Conservation (phyloP, 2,888 invertebrate species). For the Tridacna gigas region DNA sequence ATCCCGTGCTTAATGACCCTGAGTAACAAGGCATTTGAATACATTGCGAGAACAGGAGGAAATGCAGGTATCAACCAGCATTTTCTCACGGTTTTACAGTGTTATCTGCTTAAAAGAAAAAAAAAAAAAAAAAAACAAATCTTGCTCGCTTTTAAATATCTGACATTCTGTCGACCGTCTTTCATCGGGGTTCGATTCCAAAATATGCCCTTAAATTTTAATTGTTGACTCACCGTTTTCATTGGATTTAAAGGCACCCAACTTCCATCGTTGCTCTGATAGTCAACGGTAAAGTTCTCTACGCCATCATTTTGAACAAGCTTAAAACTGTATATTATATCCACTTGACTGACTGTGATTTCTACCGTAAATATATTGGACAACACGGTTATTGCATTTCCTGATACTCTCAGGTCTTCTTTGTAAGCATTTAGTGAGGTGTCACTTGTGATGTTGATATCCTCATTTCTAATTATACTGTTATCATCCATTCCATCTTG, state of each 20-base stretch:
- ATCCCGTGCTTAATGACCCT: not conserved
- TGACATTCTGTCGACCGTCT: too few relatives aligned
- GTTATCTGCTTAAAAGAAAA: too few relatives aligned
- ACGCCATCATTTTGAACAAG: not conserved
- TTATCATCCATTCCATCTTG: slow-evolving; percentile 25
- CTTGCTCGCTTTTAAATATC: too few relatives aligned
- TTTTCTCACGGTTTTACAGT: too few relatives aligned
- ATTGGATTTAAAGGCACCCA: too few relatives aligned
- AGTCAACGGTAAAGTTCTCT: not conserved
- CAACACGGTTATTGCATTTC: not conserved
- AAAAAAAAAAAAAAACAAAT: too few relatives aligned
- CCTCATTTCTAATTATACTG: not conserved
- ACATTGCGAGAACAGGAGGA: too few relatives aligned
- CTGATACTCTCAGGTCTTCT: not conserved
- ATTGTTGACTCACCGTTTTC: too few relatives aligned
- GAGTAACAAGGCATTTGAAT: too few relatives aligned
- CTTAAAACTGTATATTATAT: not conserved
- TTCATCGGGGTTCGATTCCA: too few relatives aligned
- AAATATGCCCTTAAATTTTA: too few relatives aligned
- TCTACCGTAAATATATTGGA: not conserved
- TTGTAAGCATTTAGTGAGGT: not conserved
- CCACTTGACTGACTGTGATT: not conserved
- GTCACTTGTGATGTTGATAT: slow-evolving; percentile 15
- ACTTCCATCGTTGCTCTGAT: not conserved
- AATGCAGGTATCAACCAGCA: too few relatives aligned